phyloP scores from a whole-genome alignment of 2,113 vertebrate species.

The Ancistrus triradiatus region DNA sequence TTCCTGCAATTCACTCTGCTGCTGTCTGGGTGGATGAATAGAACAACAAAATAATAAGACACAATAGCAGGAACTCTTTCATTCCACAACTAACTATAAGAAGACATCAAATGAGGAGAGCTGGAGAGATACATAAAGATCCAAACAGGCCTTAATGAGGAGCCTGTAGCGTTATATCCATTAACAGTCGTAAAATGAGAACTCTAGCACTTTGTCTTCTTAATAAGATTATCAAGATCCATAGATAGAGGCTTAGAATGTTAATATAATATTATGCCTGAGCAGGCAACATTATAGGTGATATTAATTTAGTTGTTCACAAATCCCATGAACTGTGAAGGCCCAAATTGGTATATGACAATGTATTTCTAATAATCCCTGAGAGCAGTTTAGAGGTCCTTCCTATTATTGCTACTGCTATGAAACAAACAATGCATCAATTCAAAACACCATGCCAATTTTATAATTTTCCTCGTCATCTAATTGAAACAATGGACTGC shows the following conservation, averaged over 20 bases:
- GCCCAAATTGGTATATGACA: slow-evolving; percentile 59
- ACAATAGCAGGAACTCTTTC: slow-evolving; percentile 20
- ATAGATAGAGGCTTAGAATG: slow-evolving; percentile 41
- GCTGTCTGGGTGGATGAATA: not conserved
- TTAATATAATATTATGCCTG: slow-evolving; percentile 56
- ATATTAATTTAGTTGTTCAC: slow-evolving; percentile 65
- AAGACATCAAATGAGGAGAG: slow-evolving; percentile 41
- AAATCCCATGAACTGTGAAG: slow-evolving; percentile 61
- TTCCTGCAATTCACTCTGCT: slow-evolving; percentile 17
- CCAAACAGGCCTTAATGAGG: slow-evolving; percentile 47
- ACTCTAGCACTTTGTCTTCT: slow-evolving; percentile 44
- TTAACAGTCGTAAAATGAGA: slow-evolving; percentile 45
- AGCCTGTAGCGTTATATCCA: slow-evolving; percentile 44
- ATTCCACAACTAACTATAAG: slow-evolving; percentile 22
- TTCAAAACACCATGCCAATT: slow-evolving; percentile 34
- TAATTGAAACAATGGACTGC: too few relatives aligned
- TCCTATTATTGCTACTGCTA: slow-evolving; percentile 24
- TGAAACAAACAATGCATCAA: slow-evolving; percentile 41
- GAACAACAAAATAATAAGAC: slow-evolving; percentile 10
- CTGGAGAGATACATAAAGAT: slow-evolving; percentile 37
- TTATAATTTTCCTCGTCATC: slow-evolving; percentile 19
- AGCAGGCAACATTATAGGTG: slow-evolving; percentile 56
- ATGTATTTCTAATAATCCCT: slow-evolving; percentile 50
- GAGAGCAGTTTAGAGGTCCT: slow-evolving; percentile 29
- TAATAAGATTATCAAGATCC: slow-evolving; percentile 52